Percentiles rank a stretch among this genome's conserved stretches.
Evolutionary conservation across 1,140 invertebrate species (phyloP).

Genomic region (Drosophila takahashii): DNA sequence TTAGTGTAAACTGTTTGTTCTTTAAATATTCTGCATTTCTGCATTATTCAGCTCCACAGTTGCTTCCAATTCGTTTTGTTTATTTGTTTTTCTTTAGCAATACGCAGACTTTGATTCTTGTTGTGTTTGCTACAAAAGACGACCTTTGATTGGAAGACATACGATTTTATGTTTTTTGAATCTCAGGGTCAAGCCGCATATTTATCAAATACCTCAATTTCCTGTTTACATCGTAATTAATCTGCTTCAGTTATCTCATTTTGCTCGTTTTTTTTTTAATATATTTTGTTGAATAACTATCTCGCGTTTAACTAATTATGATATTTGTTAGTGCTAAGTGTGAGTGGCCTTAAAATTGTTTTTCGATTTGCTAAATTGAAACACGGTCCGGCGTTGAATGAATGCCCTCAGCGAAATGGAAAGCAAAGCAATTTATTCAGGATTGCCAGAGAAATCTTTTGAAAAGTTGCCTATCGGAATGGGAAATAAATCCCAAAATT

Average conservation of each 20-base stretch:
- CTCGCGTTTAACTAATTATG: slow-evolving; percentile 74
- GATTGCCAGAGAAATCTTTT: neutral
- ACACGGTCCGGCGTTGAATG: slow-evolving; percentile 42
- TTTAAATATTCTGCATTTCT: slow-evolving; percentile 32
- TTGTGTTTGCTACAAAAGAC: slow-evolving; percentile 84
- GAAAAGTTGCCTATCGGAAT: neutral
- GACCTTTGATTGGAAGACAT: slow-evolving; percentile 85
- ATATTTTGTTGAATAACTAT: slow-evolving; percentile 73
- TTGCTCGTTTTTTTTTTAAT: slow-evolving; percentile 47
- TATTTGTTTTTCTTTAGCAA: slow-evolving; percentile 65
- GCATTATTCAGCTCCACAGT: slow-evolving; percentile 58
- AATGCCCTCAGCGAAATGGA: neutral
- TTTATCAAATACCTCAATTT: slow-evolving; percentile 61
- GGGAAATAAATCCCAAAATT: neutral
- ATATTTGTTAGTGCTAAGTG: slow-evolving; percentile 73
- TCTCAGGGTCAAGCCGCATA: slow-evolving; percentile 84
- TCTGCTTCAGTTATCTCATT: slow-evolving; percentile 42
- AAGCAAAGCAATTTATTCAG: neutral
- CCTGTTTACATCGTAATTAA: slow-evolving; percentile 55
- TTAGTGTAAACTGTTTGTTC: slow-evolving; percentile 19
- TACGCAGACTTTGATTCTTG: slow-evolving; percentile 81
- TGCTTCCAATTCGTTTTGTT: slow-evolving; percentile 60
- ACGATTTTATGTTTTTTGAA: slow-evolving; percentile 84
- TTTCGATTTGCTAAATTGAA: slow-evolving; percentile 58
- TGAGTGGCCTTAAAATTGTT: slow-evolving; percentile 57